Evolutionary conservation across 2,113 vertebrate species (phyloP).

Genomic region (Anolis sagrei): DNA sequence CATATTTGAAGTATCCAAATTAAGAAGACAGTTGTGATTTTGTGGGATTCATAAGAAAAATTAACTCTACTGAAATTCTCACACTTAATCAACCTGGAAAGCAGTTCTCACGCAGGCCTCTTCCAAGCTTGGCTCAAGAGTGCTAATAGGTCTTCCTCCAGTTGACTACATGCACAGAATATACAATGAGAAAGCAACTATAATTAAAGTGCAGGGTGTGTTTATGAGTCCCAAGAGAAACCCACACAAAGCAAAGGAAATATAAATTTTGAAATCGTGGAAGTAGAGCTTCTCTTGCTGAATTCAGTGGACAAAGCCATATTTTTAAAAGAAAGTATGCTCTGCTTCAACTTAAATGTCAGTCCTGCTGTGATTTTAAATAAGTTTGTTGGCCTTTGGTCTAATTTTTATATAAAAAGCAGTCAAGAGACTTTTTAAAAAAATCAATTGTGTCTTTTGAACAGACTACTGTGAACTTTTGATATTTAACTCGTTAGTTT

Average conservation of each 20-base stretch:
- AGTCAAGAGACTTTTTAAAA: not conserved
- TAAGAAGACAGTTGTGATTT: not conserved
- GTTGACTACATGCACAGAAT: not conserved
- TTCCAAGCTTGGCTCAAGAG: not conserved
- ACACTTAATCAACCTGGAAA: not conserved
- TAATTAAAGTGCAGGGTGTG: conserved; percentile 54
- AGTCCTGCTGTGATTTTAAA: conserved; percentile 53
- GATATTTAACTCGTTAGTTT: conserved; percentile 35
- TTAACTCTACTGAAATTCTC: not conserved
- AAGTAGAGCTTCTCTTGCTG: conserved; percentile 54
- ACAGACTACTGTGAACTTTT: conserved; percentile 42
- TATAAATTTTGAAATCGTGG: conserved; percentile 47
- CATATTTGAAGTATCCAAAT: not conserved
- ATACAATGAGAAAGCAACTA: conserved; percentile 21
- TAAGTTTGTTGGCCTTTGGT: conserved; percentile 49
- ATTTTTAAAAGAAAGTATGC: conserved; percentile 11
- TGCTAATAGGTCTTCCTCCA: not conserved
- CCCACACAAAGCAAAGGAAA: conserved; percentile 55
- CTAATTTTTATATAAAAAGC: conserved; percentile 52
- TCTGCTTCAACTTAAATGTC: conserved; percentile 51
- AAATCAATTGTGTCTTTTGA: conserved; percentile 12
- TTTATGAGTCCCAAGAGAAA: conserved; percentile 37
- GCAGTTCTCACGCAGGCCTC: not conserved
- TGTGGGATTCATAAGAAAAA: not conserved
- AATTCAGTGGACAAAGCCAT: conserved; percentile 42